phyloP scores from a whole-genome alignment of 2,797 vertebrate genomes.

The Harpagifer antarcticus region DNA sequence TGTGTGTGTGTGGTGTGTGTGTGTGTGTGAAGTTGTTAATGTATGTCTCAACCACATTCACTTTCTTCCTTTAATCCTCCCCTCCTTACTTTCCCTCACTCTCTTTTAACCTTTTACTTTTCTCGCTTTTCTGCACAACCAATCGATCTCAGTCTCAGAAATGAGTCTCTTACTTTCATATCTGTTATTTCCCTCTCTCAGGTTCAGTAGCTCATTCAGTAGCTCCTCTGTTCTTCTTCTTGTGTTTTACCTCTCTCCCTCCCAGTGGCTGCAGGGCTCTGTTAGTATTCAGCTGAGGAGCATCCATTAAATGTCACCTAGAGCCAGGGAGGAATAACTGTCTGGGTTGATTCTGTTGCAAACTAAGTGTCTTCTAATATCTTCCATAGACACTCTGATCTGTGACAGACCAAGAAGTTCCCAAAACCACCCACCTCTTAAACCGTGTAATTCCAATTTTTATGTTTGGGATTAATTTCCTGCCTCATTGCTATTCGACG shows the following conservation, averaged over 20 bases:
- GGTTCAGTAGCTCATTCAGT: conserved; percentile 27
- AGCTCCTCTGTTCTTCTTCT: conserved; percentile 14
- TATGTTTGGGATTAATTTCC: conserved; percentile 28
- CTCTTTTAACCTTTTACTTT: neutral
- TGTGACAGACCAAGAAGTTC: neutral
- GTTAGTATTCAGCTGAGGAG: conserved; percentile 75
- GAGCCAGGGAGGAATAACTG: conserved; percentile 18
- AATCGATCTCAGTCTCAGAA: conserved; percentile 13
- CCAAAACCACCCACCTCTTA: neutral
- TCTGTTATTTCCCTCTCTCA: conserved; percentile 36
- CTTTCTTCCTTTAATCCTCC: neutral
- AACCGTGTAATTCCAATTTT: neutral
- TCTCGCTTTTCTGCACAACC: conserved; percentile 5
- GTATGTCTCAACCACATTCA: neutral
- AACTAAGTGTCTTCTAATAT: conserved; percentile 17
- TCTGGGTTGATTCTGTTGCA: conserved; percentile 6
- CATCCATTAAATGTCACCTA: conserved; percentile 77
- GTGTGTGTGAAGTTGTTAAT: too few species aligned
- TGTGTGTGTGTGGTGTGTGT: too few species aligned
- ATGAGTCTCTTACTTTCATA: conserved; percentile 30
- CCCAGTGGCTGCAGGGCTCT: conserved; percentile 57
- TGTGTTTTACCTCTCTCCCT: conserved; percentile 33
- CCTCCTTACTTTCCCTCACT: neutral
- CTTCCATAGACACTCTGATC: conserved; percentile 21
- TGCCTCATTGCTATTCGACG: conserved; percentile 29